Evolutionary conservation across 2,797 vertebrate species (phyloP).

Genomic region (Periparus ater): DNA sequence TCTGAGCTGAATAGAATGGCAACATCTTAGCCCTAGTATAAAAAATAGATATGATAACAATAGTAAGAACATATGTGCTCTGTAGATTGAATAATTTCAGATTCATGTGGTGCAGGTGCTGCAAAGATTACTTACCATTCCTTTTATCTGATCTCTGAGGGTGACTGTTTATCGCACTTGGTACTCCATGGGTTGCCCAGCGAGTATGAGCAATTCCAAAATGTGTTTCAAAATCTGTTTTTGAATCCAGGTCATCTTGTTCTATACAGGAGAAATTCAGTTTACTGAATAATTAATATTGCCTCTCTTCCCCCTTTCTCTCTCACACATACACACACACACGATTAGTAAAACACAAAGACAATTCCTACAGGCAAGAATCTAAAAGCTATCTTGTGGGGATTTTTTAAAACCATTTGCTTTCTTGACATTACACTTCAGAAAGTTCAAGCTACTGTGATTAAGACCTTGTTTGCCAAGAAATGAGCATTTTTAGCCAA

Average conservation of each 20-base stretch:
- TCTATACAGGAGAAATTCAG: constrained; percentile 74
- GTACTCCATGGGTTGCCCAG: constrained; percentile 94
- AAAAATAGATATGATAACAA: neutral
- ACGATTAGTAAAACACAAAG: neutral
- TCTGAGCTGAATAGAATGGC: neutral
- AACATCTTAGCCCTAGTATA: neutral
- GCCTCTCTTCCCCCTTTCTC: neutral
- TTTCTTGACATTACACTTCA: neutral
- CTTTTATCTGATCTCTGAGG: constrained; percentile 93
- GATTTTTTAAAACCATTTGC: neutral
- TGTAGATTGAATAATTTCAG: neutral
- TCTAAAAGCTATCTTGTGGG: neutral
- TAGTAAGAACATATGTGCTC: neutral
- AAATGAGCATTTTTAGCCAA: neutral
- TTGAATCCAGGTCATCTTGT: constrained; percentile 86
- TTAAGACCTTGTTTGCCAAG: constrained; percentile 7
- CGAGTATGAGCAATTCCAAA: constrained; percentile 96
- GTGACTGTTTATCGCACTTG: constrained; percentile 91
- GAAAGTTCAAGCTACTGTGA: neutral
- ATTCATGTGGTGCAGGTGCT: neutral
- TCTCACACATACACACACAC: neutral
- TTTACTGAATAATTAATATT: neutral
- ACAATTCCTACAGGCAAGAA: neutral
- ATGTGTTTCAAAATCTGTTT: constrained; percentile 86
- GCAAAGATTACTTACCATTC: constrained; percentile 79